phyloP scores from a whole-genome alignment of 2,888 invertebrate species.

The Troides helena region DNA sequence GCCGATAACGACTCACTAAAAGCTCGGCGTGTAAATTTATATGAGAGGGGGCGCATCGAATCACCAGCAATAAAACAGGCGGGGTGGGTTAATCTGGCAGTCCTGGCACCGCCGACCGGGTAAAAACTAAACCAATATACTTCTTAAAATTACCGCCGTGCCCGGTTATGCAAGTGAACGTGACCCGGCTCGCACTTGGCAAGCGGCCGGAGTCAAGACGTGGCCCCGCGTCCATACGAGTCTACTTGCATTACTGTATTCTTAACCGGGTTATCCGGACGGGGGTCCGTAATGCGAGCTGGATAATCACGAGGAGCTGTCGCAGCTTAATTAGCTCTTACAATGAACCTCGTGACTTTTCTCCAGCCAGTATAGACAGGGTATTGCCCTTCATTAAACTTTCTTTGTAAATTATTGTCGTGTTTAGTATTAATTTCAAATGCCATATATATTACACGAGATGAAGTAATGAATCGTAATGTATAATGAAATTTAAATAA shows the following conservation, averaged over 20 bases:
- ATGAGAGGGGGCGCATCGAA: slow-evolving; percentile 34
- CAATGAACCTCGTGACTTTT: too few relatives aligned
- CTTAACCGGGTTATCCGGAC: slow-evolving; percentile 33
- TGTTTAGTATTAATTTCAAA: too few relatives aligned
- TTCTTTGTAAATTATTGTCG: too few relatives aligned
- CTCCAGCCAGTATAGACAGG: too few relatives aligned
- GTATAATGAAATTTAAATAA: too few relatives aligned
- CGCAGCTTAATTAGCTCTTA: slow-evolving; percentile 23
- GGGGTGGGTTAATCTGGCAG: slow-evolving; percentile 53
- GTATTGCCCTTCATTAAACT: too few relatives aligned
- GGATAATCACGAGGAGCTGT: slow-evolving; percentile 23
- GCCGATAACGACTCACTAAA: too few relatives aligned
- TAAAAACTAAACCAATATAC: slow-evolving; percentile 75
- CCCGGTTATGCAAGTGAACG: slow-evolving; percentile 61
- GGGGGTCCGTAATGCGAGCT: slow-evolving; percentile 19
- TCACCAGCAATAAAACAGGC: slow-evolving; percentile 50
- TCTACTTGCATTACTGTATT: slow-evolving; percentile 38
- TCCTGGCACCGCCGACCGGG: slow-evolving; percentile 57
- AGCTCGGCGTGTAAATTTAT: slow-evolving; percentile 34
- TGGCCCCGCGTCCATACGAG: slow-evolving; percentile 42
- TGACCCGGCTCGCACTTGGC: slow-evolving; percentile 59
- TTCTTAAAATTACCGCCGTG: slow-evolving; percentile 61
- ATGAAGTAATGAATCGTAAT: too few relatives aligned
- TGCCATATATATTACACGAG: too few relatives aligned
- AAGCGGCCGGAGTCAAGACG: slow-evolving; percentile 44